Base-by-base conservation (phyloP, 2,797 vertebrate genomes). In the Crocidura indochinensis region DNA sequence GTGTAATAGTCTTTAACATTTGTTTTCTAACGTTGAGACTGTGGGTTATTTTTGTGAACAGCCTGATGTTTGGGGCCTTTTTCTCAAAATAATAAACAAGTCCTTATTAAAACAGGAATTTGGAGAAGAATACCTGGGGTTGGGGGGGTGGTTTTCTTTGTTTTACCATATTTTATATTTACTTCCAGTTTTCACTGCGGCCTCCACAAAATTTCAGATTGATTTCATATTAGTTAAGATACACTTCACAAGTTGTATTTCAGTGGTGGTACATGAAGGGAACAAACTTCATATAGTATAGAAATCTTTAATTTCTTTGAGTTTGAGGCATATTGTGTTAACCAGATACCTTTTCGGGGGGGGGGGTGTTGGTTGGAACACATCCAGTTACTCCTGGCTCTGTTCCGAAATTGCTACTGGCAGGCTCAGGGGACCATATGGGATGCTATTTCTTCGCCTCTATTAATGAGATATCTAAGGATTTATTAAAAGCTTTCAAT, bases 41-140 rank as follows among this genome's bases (percentile, higher is more conserved):
- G 95, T 96, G 95, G 95, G 94, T 97, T 97, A 96, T 97, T 97
- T 96, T 96, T 97, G 96, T 96, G 94, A 96, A 96, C 91, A 93
- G 92, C 94, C 87, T 97, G 93, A 95, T 97, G 96, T 97, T 96
- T 95, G 94, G 83, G 94, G 93, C 92, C 93, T 91, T 95, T 96
- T 95, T 96, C 95, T 96, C 94, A 94, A 95, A 96, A 97, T 95
- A 96, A 96, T 95, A 96, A 96, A 96, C 75, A 95, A 90, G 51
- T 89, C 92, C 95, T 95, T 96, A 97, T 97, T 96, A 96, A 97
- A 96, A 94, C 96, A 96, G 96, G 96, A 96, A 95, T 95, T 97
- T 97, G 93, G 90, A 96, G 92, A n/a, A 94, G 92, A 94, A 87
- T 85, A 74, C 91, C 85, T 94, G 94, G 71, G 94, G 62, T 95